Percentiles rank a stretch among this genome's conserved stretches.
Evolutionary conservation across 2,888 invertebrate species (phyloP).

Genomic region (Agonopterix alstromeriana): DNA sequence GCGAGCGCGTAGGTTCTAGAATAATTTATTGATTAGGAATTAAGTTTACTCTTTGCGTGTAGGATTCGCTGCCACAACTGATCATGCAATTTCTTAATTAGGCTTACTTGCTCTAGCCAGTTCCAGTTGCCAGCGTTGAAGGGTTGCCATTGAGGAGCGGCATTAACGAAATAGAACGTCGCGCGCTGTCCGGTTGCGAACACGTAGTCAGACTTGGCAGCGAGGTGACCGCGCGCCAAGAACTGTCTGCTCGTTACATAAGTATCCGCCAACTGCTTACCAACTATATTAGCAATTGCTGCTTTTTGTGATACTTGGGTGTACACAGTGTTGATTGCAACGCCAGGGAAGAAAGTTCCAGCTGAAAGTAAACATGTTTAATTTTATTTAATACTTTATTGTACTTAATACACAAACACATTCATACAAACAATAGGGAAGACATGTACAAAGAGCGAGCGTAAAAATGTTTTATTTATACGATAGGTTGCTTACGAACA

Average conservation of each 20-base stretch:
- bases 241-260: slow-evolving; percentile 63
- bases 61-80: no score
- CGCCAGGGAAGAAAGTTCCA: slow-evolving; percentile 66
- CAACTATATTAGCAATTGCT: slow-evolving; percentile 39
- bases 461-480: no score
- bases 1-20: slow-evolving; percentile 50
- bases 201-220: slow-evolving; percentile 79
- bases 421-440: no score
- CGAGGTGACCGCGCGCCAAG: slow-evolving; percentile 78
- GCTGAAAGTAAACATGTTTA: slow-evolving; percentile 28
- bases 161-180: slow-evolving; percentile 80
- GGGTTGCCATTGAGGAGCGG: slow-evolving; percentile 81
- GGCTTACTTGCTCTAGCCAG: slow-evolving; percentile 55
- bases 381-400: background rate
- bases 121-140: slow-evolving; percentile 80
- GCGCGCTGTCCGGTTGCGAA: slow-evolving; percentile 75
- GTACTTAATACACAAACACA: no score
- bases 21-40: background rate
- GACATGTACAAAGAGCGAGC: no score
- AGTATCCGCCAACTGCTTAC: slow-evolving; percentile 44
- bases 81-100: background rate
- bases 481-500: no score
- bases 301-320: slow-evolving; percentile 52
- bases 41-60: background rate
- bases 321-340: slow-evolving; percentile 49